phyloP scores from a whole-genome alignment of 2,888 invertebrate species.

The Cosmia pyralina region DNA sequence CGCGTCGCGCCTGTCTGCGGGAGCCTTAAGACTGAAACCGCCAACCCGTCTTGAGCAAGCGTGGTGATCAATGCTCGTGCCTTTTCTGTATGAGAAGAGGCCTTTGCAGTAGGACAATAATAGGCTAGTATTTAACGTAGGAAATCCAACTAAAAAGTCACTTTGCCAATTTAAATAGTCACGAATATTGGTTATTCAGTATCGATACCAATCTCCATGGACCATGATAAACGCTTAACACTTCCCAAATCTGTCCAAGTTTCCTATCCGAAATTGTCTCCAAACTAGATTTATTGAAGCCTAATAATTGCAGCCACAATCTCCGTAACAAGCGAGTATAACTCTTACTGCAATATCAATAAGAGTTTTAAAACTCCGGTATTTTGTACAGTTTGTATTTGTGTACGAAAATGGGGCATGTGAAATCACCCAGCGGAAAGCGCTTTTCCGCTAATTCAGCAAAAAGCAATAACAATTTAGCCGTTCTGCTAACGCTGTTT shows the following conservation, averaged over 20 bases:
- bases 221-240: slow-evolving; percentile 19
- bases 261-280: slow-evolving; percentile 42
- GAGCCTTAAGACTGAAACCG: too few species aligned
- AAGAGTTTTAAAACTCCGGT: slow-evolving; percentile 37
- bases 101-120: not conserved
- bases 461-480: slow-evolving; percentile 71
- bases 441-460: slow-evolving; percentile 68
- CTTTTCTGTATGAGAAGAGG: not conserved
- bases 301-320: slow-evolving; percentile 26
- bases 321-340: slow-evolving; percentile 13
- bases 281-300: slow-evolving; percentile 49
- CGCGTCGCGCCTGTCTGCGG: too few species aligned
- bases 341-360: slow-evolving; percentile 14
- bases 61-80: not conserved
- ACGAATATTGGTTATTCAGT: slow-evolving; percentile 14
- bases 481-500: slow-evolving; percentile 59
- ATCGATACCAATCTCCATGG: not conserved
- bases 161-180: not conserved
- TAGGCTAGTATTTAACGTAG: not conserved
- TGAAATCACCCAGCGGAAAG: slow-evolving; percentile 54
- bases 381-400: slow-evolving; percentile 42
- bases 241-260: slow-evolving; percentile 48
- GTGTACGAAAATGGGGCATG: slow-evolving; percentile 52
- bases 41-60: not conserved
- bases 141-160: not conserved